phyloP scores from a whole-genome alignment of 2,113 vertebrate genomes.

The Platycercus adscitus region DNA sequence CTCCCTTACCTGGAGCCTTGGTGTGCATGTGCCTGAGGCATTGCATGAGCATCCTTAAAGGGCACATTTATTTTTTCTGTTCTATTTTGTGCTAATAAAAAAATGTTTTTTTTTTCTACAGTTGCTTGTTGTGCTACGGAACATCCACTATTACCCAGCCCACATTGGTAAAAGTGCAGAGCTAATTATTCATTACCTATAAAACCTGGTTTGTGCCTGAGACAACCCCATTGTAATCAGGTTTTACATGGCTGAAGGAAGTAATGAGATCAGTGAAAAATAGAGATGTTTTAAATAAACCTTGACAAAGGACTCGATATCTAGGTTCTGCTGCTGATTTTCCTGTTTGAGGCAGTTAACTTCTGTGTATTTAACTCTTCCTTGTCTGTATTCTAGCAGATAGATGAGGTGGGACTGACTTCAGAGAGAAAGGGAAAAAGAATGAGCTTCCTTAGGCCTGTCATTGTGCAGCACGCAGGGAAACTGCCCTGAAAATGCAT shows the following conservation, averaged over 20 bases:
- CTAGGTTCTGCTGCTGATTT: not conserved
- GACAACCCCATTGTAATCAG: not conserved
- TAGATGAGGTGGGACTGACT: not conserved
- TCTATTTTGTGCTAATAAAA: conserved; percentile 12
- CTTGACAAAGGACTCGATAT: not conserved
- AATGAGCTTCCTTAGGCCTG: not conserved
- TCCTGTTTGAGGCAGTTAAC: not conserved
- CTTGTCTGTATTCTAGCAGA: not conserved
- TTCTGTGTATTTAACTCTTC: not conserved
- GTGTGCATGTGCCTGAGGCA: not conserved
- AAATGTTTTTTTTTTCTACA: not conserved
- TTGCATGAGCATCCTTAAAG: not conserved
- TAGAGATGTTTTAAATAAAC: not conserved
- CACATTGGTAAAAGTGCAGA: not conserved
- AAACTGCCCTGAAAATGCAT: not conserved
- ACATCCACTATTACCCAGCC: not conserved
- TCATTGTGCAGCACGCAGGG: not conserved
- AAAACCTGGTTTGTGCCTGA: not conserved
- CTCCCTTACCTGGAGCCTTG: not conserved
- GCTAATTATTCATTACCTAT: not conserved
- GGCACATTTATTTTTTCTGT: not conserved
- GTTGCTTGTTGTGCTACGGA: not conserved
- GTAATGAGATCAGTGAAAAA: not conserved
- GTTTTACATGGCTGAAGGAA: not conserved
- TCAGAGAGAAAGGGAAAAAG: not conserved